Evolutionary conservation across 2,797 vertebrate genomes (phyloP).

Genomic region (Hyperoplus lanceolatus): DNA sequence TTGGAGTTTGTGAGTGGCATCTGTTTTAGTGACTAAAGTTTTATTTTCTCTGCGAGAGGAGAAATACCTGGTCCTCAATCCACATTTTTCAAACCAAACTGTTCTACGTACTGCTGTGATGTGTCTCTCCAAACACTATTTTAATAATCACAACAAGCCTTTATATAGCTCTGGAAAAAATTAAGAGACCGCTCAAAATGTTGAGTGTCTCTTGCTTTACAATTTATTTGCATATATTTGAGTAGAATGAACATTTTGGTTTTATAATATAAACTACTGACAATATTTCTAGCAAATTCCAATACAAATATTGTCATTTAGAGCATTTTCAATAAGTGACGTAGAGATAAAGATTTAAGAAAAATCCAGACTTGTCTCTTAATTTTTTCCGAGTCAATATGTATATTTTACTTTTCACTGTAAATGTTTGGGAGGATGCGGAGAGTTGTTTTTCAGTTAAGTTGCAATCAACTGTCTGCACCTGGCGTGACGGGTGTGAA

Average conservation of each 20-base stretch:
- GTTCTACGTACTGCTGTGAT: background rate
- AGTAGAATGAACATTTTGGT: too few species aligned
- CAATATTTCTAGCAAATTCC: too few species aligned
- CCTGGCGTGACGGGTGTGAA: background rate
- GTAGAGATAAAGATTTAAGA: too few species aligned
- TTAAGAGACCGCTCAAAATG: too few species aligned
- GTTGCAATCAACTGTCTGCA: background rate
- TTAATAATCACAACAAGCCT: background rate
- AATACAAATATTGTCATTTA: too few species aligned
- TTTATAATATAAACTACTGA: too few species aligned
- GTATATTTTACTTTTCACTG: background rate
- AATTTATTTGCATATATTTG: too few species aligned
- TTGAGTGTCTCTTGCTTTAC: too few species aligned
- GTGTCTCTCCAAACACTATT: background rate
- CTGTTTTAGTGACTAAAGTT: background rate
- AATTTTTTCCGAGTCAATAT: too few species aligned
- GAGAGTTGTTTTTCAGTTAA: background rate
- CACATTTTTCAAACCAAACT: background rate
- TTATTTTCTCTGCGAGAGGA: background rate
- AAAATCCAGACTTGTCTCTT: too few species aligned
- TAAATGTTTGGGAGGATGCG: background rate
- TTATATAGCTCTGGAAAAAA: background rate
- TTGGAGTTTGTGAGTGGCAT: background rate
- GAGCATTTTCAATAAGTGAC: too few species aligned
- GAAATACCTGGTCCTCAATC: background rate